Evolutionary conservation across 2,797 vertebrate genomes (phyloP), one percentile per base, ranked within the genome.

Genomic region (Aphelocoma californica): DNA sequence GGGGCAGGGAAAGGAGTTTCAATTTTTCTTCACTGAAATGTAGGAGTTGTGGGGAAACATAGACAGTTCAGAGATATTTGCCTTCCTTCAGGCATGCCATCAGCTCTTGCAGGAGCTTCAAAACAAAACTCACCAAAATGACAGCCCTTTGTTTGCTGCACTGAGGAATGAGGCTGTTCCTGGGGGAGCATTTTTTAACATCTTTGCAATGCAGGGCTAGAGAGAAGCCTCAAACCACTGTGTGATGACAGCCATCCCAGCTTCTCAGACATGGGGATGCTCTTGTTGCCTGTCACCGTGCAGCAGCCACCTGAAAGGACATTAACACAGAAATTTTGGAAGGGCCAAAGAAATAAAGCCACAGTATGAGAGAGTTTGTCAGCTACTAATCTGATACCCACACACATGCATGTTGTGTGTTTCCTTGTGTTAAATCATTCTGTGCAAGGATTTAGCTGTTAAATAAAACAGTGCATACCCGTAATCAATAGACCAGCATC

Each of bases 351-450:
- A 74, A 95, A 86, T 17, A 17, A 56, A 95, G 81, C 14, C 60
- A 29, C 47, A 4, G 40, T 45, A 16, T 62, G 48, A 86, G 42
- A 24, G 60, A 77, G n/a, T 31, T 93, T 97, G 95, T 95, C 94
- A 92, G 93, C 67, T 73, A 9, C 88, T 96, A 78, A 97, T 95
- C 79, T 95, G 93, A 47, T 97, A 95, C 70, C 92, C 81, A 93
- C 93, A 78, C 88, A 88, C 60, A 73, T 53, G 7, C 78, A 74
- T 94, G 88, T 93, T 95, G 95, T 85, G 70, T 66, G 92, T 95
- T 96, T 95, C 67, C 77, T 95, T 17, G 29, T 77, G 88, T 97
- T 93, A 96, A 95, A 96, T 96, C 94, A 88, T 58, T 73, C 54
- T 29, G 36, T 47, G 89, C 56, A 77, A 79, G 74, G 40, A 57